Conservation (phyloP, 2,113 vertebrate species). For the Phrynosoma blainvillii region DNA sequence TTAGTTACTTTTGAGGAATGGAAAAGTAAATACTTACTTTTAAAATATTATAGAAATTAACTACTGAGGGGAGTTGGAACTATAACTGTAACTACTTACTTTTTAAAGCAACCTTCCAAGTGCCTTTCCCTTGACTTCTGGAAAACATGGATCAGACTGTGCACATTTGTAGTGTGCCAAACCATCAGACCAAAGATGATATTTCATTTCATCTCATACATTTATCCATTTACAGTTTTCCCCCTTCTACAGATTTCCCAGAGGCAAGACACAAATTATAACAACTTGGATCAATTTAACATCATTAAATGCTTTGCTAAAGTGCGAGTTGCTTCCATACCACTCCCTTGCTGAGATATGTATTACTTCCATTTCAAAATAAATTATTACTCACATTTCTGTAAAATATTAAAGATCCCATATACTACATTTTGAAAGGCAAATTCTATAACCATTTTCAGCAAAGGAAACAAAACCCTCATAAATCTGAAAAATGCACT, state of each 20-base stretch:
- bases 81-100: too few relatives aligned
- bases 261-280: constrained; percentile 19
- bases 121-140: not conserved
- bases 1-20: too few relatives aligned
- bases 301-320: not conserved
- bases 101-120: too few relatives aligned
- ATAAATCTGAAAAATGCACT: not conserved
- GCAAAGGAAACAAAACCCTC: not conserved
- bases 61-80: too few relatives aligned
- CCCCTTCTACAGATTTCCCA: not conserved
- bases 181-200: not conserved
- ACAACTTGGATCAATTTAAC: constrained; percentile 26
- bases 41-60: too few relatives aligned
- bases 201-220: constrained; percentile 15
- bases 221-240: not conserved
- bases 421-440: not conserved
- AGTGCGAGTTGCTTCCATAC: not conserved
- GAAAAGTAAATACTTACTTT: too few relatives aligned
- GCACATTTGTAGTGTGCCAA: not conserved
- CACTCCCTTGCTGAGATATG: not conserved
- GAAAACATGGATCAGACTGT: not conserved
- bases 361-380: not conserved
- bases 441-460: not conserved
- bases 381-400: constrained; percentile 1
- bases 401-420: not conserved